These are phyloP conservation scores for Ceriagrion tenellum DNA, from an alignment of 2,888 invertebrate genomes.

Conservation along the genomic window DNA sequence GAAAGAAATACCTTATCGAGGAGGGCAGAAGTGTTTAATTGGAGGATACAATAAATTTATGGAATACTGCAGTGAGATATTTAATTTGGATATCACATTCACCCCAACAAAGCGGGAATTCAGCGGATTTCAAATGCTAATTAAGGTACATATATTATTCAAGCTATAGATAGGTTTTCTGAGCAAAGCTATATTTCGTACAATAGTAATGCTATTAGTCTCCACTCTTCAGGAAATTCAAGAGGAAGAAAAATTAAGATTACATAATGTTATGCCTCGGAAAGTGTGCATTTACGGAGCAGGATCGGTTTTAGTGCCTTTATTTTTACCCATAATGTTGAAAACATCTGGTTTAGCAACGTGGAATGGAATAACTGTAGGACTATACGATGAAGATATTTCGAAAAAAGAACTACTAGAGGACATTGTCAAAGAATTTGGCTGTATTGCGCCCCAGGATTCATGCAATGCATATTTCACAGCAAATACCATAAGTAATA, in stretches of 20 bases:
- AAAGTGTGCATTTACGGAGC: not conserved
- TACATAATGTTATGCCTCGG: too few relatives aligned
- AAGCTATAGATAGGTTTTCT: too few relatives aligned
- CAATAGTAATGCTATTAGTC: too few relatives aligned
- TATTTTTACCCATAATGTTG: constrained; percentile 5
- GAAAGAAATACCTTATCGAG: constrained; percentile 16
- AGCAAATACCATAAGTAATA: not conserved
- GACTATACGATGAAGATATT: constrained; percentile 2
- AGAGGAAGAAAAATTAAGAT: not conserved
- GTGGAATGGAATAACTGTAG: not conserved
- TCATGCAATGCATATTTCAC: not conserved
- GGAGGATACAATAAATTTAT: not conserved
- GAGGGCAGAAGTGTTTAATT: not conserved
- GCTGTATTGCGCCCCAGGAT: not conserved
- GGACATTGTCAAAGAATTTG: constrained; percentile 7
- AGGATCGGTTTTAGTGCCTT: not conserved
- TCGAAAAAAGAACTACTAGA: not conserved
- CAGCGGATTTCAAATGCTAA: not conserved
- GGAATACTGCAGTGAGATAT: not conserved
- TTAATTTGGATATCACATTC: not conserved
- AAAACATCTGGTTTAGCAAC: not conserved
- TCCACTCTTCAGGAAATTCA: not conserved
- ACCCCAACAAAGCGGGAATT: not conserved
- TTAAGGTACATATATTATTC: not conserved
- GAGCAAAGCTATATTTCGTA: too few relatives aligned